Evolutionary conservation across 1,140 invertebrate species (phyloP), one percentile per base, ranked within the genome.

Genomic region (Helicoverpa zea): DNA sequence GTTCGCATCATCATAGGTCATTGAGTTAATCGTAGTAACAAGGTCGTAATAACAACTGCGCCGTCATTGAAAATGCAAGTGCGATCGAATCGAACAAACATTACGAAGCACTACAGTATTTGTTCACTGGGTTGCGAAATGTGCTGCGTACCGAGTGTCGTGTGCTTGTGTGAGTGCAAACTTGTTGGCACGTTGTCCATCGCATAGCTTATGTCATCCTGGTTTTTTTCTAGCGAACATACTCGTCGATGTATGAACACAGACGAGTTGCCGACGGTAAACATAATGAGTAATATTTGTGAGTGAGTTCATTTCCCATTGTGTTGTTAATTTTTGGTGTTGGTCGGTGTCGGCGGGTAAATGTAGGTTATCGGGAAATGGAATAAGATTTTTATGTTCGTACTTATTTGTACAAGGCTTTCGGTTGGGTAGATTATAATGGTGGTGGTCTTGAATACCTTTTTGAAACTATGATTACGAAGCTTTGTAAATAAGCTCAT

Each of bases 301-400:
- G 88, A 89, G 93, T 93, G 93, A 93, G 88, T 93, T 90, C 91
- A 92, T 90, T 90, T 88, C 81, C 82, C 89, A 92, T 93, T 92
- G 91, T 86, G 88, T 93, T 91, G 83, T 88, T 92, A 93, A 92
- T 91, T 84, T 86, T 70, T 87, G 92, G 92, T 90, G 84, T 84
- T 75, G 84, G 85, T 59, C 70, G 92, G 91, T 94, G 88, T 89
- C 78, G 87, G 90, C 73, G 51, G 68, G 54, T 14, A 35, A 52
- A 47, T 64, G 59, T 81, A 47, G 51, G 43, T 66, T 29, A 83
- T 74, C 49, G 77, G 81, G 66, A 47, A 73, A 72, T 75, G 76
- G 72, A 59, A 18, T 10, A 64, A 51, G 49, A 56, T 78, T 18
- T 30, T 79, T 29, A 51, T 77, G 35, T 54, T 73, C 56, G 30